A percentile compares a stretch with the other conserved stretches of the same genome.
These are phyloP conservation scores for Hymenochirus boettgeri DNA, from an alignment of 2,113 vertebrate genomes.

Conservation along the genomic window DNA sequence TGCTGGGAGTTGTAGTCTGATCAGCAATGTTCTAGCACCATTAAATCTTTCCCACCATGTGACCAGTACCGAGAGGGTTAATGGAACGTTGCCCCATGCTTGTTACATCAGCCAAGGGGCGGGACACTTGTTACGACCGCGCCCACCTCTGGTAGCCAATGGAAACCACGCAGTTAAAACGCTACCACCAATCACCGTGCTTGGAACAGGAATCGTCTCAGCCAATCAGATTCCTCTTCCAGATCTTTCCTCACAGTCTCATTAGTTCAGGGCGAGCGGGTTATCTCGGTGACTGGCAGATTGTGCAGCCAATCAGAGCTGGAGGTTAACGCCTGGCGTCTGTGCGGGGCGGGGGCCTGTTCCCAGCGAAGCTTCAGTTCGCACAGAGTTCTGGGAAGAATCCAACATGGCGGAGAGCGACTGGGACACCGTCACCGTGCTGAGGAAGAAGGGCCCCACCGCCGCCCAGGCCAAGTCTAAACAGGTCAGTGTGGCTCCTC, in stretches of 20 bases:
- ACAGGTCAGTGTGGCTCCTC: no score
- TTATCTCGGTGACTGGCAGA: not conserved
- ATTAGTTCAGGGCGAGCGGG: not conserved
- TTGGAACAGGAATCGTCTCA: no score
- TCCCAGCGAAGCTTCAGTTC: constrained; percentile 68
- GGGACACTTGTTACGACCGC: no score
- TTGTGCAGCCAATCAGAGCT: not conserved
- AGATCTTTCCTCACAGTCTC: constrained; percentile 28
- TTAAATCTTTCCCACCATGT: no score
- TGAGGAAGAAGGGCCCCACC: constrained; percentile 86
- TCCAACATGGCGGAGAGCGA: constrained; percentile 81
- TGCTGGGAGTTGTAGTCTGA: no score
- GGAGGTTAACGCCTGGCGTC: not conserved
- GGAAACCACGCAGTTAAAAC: no score
- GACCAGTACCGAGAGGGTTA: no score
- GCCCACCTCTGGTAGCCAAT: no score
- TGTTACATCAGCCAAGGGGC: constrained; percentile 17
- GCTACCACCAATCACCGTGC: no score
- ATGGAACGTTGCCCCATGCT: not conserved
- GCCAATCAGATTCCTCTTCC: constrained; percentile 28
- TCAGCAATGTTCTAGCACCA: no score
- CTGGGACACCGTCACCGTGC: constrained; percentile 86
- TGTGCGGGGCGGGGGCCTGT: constrained; percentile 45
- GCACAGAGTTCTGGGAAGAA: constrained; percentile 58
- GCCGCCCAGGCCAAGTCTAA: constrained; percentile 85